Evolutionary conservation across 2,113 vertebrate species (phyloP).

Genomic region (Sialia sialis): DNA sequence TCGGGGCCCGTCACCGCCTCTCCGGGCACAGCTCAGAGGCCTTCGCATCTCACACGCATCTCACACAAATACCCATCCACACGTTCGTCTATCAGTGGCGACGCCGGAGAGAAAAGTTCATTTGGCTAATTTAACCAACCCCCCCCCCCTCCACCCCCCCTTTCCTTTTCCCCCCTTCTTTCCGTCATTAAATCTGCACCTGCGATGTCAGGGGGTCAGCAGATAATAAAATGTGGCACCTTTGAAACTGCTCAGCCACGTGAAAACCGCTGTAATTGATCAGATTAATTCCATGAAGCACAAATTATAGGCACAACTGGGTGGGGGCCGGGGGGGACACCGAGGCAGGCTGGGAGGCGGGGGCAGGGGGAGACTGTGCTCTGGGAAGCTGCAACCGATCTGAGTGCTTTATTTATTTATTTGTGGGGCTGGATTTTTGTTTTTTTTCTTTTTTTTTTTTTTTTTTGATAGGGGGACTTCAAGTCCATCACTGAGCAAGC

Average conservation of each 20-base stretch:
- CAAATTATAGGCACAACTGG: conserved; percentile 53
- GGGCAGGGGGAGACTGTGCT: background rate
- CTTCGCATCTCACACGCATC: background rate
- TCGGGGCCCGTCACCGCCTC: background rate
- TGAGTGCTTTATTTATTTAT: conserved; percentile 31
- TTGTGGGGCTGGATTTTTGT: background rate
- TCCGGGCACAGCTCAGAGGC: background rate
- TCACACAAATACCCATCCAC: background rate
- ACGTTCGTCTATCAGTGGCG: background rate
- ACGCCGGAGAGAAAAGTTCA: conserved; percentile 38
- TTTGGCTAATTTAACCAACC: conserved; percentile 57
- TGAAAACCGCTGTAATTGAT: conserved; percentile 84
- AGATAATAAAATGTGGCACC: conserved; percentile 94
- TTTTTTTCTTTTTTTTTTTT: background rate
- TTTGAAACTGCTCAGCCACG: conserved; percentile 87
- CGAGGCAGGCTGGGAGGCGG: background rate
- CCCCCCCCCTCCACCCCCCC: no score
- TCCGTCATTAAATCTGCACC: conserved; percentile 80
- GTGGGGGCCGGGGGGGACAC: background rate
- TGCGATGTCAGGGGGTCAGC: conserved; percentile 89
- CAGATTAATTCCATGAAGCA: conserved; percentile 73
- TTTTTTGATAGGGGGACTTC: background rate
- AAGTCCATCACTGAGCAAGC: conserved; percentile 56
- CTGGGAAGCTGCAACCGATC: background rate
- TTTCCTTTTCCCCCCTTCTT: background rate